Conservation (phyloP, 1,140 invertebrate species). For the Melipona quadrifasciata region DNA sequence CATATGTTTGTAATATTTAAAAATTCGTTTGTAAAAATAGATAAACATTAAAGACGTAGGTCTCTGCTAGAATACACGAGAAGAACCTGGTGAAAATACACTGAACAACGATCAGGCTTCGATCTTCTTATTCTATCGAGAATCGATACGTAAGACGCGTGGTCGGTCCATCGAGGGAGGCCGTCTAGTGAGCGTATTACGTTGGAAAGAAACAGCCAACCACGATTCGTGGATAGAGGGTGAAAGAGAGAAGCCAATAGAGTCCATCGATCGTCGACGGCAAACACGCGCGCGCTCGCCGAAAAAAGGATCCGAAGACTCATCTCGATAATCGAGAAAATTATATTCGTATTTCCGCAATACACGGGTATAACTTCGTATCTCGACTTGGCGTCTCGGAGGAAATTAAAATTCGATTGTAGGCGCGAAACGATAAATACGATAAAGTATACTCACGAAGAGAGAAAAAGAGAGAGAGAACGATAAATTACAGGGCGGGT, state of each 20-base stretch:
- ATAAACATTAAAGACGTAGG: not conserved
- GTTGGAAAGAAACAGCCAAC: conserved; percentile 5
- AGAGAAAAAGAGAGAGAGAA: not conserved
- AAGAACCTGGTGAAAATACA: not conserved
- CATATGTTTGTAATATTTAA: not conserved
- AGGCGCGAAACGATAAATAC: not conserved
- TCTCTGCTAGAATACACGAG: not conserved
- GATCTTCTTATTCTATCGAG: conserved; percentile 30
- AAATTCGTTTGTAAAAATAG: not conserved
- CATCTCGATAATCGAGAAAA: not conserved
- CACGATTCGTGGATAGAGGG: conserved; percentile 24
- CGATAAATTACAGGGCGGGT: conserved; percentile 54
- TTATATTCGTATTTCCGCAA: not conserved
- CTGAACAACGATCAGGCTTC: conserved; percentile 1
- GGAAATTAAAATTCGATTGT: not conserved
- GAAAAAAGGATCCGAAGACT: conserved; percentile 28
- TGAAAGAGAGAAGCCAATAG: conserved; percentile 41
- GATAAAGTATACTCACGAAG: not conserved
- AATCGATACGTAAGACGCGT: conserved; percentile 28
- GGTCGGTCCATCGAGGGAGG: conserved; percentile 27
- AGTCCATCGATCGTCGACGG: conserved; percentile 50
- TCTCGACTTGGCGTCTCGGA: no score
- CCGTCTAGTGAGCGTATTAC: not conserved
- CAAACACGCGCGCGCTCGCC: conserved; percentile 42
- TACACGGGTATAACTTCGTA: not conserved